These are phyloP conservation scores for Scotopteryx bipunctaria DNA, from an alignment of 2,888 invertebrate species.

Conservation along the genomic window DNA sequence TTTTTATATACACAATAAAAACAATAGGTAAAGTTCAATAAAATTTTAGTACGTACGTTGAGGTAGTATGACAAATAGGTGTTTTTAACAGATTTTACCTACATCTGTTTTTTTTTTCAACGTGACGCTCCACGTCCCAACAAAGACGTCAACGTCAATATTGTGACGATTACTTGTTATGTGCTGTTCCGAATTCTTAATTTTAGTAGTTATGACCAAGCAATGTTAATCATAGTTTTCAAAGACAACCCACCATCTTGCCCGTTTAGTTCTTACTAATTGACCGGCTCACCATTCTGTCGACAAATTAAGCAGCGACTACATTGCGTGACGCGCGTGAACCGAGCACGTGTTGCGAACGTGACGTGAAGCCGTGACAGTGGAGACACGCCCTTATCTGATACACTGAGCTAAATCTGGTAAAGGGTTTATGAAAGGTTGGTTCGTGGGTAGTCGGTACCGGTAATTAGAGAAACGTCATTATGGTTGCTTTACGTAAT, in stretches of 20 bases:
- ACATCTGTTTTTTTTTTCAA: too few species aligned
- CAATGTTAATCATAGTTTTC: not conserved
- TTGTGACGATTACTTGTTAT: too few species aligned
- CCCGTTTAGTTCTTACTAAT: constrained; percentile 25
- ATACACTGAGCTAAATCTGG: constrained; percentile 24
- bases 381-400: constrained; percentile 38
- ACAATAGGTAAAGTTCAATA: too few species aligned
- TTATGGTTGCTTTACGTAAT: constrained; percentile 1
- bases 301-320: constrained; percentile 43
- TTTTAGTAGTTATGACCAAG: not conserved
- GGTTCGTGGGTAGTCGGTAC: constrained; percentile 12
- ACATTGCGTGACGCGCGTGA: constrained; percentile 58
- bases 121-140: too few species aligned
- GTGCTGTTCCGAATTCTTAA: too few species aligned
- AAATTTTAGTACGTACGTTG: too few species aligned
- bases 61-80: too few species aligned
- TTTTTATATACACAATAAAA: too few species aligned
- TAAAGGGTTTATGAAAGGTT: constrained; percentile 17
- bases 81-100: too few species aligned
- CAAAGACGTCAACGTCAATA: too few species aligned
- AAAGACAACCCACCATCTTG: not conserved
- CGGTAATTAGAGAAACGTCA: constrained; percentile 9
- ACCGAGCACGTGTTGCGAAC: constrained; percentile 63
- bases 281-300: constrained; percentile 29
- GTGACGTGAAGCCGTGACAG: constrained; percentile 64